Evolutionary conservation across 2,797 vertebrate species (phyloP), one percentile per base, ranked within the genome.

Genomic region (Sebastes trivittatus): DNA sequence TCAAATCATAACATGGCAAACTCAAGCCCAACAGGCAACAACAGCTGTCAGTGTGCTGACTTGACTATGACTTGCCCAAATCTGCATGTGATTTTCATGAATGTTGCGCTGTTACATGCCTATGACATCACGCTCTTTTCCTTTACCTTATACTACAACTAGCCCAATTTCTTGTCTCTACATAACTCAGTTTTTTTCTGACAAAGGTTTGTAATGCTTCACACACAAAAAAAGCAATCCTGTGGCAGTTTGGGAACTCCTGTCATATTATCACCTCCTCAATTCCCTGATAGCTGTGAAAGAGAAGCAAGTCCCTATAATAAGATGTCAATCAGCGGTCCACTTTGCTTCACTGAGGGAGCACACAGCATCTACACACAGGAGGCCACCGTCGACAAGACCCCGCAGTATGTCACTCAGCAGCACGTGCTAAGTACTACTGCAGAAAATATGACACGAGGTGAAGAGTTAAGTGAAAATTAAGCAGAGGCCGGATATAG

Each of bases 251-350:
- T 59, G 63, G 60, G 49, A 49, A 59, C 18, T 42, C 52, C 38
- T 34, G 79, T 81, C 77, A 87, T 72, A 81, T 83, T 78, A 91
- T 92, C 83, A 84, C 78, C 29, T 59, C 75, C 32, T 83, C 83
- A 62, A 68, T 78, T 81, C 55, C 67, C 73, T 65, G 71, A 88
- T 67, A 81, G 62, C 73, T 70, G 75, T 90, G 84, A 87, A 72
- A 87, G 34, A 75, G 73, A 87, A 63, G 49, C 67, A 78, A 69
- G 82, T 14, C 73, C 42, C 42, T 56, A 64, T 91, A 89, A 91
- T 89, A 89, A 84, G 79, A 87, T 10, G 86, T 90, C 91, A 89
- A 83, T 90, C 90, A 88, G 63, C 58, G 1, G 54, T 63, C 70
- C 63, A 60, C 75, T 89, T 78, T 77, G 68, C 68, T 78, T 55